Percentiles rank a stretch among this genome's conserved stretches.
Conservation (phyloP, 2,888 invertebrate species). For the Lithophane semibrunnea region DNA sequence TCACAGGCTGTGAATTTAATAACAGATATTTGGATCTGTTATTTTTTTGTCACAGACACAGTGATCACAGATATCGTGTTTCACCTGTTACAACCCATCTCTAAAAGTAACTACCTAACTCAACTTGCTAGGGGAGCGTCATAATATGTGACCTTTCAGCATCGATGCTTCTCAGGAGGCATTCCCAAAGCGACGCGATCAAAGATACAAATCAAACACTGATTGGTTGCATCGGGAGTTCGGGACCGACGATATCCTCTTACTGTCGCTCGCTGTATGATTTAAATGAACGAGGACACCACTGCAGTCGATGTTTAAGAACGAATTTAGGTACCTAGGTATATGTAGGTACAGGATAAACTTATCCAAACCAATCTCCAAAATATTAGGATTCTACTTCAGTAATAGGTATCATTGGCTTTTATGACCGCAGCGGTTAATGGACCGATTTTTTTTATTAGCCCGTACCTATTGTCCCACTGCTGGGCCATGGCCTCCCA, state of each 20-base stretch:
- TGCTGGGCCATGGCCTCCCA: background rate
- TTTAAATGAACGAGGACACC: slow-evolving; percentile 46
- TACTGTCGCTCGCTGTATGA: slow-evolving; percentile 57
- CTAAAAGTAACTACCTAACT: slow-evolving; percentile 6
- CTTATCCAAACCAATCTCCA: background rate
- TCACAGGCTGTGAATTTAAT: too few species aligned
- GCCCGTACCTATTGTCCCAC: background rate
- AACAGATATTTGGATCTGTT: too few species aligned
- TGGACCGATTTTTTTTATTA: background rate
- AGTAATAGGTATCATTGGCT: background rate
- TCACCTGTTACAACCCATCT: too few species aligned
- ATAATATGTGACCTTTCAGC: slow-evolving; percentile 29
- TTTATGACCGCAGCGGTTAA: too few species aligned
- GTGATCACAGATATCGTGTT: too few species aligned
- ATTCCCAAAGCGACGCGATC: slow-evolving; percentile 54
- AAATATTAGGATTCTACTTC: background rate
- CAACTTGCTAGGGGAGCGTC: slow-evolving; percentile 4
- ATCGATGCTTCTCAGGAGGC: slow-evolving; percentile 14
- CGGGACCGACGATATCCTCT: slow-evolving; percentile 72
- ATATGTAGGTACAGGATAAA: background rate
- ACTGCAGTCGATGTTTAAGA: slow-evolving; percentile 4
- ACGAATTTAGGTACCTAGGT: background rate
- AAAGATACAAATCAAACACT: slow-evolving; percentile 69
- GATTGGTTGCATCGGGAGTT: slow-evolving; percentile 80
- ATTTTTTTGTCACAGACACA: too few species aligned